phyloP scores from a whole-genome alignment of 2,888 invertebrate species.

The Acronicta leporina region DNA sequence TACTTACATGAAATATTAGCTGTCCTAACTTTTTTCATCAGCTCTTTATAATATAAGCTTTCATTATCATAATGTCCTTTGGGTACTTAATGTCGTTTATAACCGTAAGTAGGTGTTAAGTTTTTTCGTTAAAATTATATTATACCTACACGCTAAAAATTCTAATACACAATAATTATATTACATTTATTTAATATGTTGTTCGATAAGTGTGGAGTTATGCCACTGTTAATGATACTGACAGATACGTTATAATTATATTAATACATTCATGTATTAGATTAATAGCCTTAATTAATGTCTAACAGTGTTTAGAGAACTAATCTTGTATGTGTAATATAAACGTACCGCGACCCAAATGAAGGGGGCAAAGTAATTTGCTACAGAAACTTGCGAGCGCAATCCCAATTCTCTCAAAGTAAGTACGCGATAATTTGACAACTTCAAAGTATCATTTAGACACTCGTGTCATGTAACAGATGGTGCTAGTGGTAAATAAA shows the following conservation, averaged over 20 bases:
- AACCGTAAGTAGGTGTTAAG: too few relatives aligned
- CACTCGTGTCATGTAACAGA: conserved; percentile 77
- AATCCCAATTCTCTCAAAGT: conserved; percentile 66
- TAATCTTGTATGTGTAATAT: conserved; percentile 35
- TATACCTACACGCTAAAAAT: too few relatives aligned
- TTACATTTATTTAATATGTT: background rate
- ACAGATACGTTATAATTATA: conserved; percentile 15
- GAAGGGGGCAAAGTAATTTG: conserved; percentile 51
- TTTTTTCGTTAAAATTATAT: too few relatives aligned
- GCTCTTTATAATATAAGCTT: conserved; percentile 15
- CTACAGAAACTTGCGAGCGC: conserved; percentile 48
- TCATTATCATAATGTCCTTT: conserved; percentile 17
- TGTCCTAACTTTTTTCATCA: conserved; percentile 35
- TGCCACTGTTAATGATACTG: conserved; percentile 14
- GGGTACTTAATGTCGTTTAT: conserved; percentile 21
- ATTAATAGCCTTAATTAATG: conserved; percentile 48
- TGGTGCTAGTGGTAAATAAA: conserved; percentile 82
- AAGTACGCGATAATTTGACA: conserved; percentile 82
- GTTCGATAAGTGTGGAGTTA: background rate
- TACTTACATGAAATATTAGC: conserved; percentile 25
- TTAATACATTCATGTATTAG: conserved; percentile 24
- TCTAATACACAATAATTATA: too few relatives aligned
- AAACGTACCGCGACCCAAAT: conserved; percentile 21
- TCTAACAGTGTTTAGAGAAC: conserved; percentile 29
- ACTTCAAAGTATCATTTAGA: conserved; percentile 84